Conservation (phyloP, 2,797 vertebrate species). For the Macropodus opercularis region DNA sequence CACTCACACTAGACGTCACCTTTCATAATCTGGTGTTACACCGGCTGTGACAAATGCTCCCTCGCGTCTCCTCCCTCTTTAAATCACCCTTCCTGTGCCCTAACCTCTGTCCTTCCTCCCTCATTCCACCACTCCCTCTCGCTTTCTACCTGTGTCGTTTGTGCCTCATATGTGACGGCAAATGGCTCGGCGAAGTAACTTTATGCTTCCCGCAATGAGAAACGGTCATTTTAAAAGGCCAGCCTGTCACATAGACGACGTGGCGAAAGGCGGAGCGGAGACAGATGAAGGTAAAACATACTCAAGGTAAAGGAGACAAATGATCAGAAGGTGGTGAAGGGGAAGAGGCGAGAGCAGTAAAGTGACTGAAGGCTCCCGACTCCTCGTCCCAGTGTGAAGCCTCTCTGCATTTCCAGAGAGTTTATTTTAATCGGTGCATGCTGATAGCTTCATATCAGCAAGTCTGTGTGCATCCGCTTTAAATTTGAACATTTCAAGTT, state of each 20-base stretch:
- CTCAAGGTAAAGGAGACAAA: constrained; percentile 66
- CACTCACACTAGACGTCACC: constrained; percentile 54
- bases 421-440: constrained; percentile 43
- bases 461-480: constrained; percentile 11
- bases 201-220: constrained; percentile 71
- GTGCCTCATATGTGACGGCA: constrained; percentile 43
- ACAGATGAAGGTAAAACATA: constrained; percentile 77
- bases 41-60: constrained; percentile 43
- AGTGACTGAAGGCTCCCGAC: constrained; percentile 39
- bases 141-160: constrained; percentile 35
- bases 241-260: constrained; percentile 67
- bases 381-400: constrained; percentile 18
- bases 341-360: constrained; percentile 37
- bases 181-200: constrained; percentile 50
- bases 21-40: constrained; percentile 58
- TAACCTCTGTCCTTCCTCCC: constrained; percentile 19
- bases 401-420: constrained; percentile 28
- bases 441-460: constrained; percentile 27
- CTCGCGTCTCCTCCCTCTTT: constrained; percentile 44
- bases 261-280: constrained; percentile 48
- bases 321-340: constrained; percentile 41
- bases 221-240: constrained; percentile 78
- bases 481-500: constrained; percentile 28
- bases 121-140: constrained; percentile 34
- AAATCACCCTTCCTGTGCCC: constrained; percentile 29